phyloP scores from a whole-genome alignment of 2,797 vertebrate genomes.

The Harpagifer antarcticus region DNA sequence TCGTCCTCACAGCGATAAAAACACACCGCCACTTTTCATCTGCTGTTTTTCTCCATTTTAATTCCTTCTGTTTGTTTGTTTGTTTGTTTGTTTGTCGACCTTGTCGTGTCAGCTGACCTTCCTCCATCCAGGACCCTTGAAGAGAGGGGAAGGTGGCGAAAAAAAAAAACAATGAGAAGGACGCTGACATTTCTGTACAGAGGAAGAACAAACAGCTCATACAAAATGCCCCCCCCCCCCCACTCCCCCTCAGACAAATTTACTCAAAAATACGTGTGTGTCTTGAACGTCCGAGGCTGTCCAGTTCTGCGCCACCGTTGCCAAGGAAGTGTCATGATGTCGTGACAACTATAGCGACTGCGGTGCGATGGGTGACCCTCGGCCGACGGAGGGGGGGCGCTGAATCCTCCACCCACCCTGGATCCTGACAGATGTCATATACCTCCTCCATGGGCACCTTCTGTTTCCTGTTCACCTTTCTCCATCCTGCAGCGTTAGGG shows the following conservation, averaged over 20 bases:
- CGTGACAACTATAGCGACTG: conserved; percentile 83
- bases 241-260: conserved; percentile 72
- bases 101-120: conserved; percentile 85
- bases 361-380: conserved; percentile 83
- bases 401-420: conserved; percentile 75
- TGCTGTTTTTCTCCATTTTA: conserved; percentile 80
- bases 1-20: conserved; percentile 66
- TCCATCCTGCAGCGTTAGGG: conserved; percentile 85
- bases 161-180: conserved; percentile 56
- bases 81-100: conserved; percentile 84
- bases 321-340: conserved; percentile 85
- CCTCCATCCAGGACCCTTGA: conserved; percentile 73
- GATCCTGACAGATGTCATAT: conserved; percentile 86
- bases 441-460: conserved; percentile 86
- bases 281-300: conserved; percentile 75
- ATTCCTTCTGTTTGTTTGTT: conserved; percentile 81
- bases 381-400: conserved; percentile 64
- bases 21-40: conserved; percentile 68
- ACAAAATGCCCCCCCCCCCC: conserved; percentile 48
- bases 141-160: conserved; percentile 50
- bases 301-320: conserved; percentile 71
- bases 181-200: conserved; percentile 78
- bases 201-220: conserved; percentile 73
- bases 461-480: conserved; percentile 87
- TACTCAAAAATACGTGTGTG: conserved; percentile 78